phyloP scores from a whole-genome alignment of 2,113 vertebrate genomes.

The Gymnocephalus cernua region DNA sequence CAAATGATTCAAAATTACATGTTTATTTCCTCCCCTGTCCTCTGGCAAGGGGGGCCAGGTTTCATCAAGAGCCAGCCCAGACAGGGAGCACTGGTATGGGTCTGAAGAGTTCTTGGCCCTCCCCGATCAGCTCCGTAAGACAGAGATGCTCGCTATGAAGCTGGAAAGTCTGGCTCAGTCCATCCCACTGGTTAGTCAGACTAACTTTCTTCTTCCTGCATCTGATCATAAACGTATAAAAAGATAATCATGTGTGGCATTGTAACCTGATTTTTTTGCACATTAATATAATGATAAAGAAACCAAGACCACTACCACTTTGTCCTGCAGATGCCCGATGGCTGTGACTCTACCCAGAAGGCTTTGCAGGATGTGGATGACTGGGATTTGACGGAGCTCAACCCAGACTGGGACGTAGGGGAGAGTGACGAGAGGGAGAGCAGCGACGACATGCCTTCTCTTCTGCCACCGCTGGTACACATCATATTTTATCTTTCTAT shows the following conservation, averaged over 20 bases:
- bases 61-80: slow-evolving; percentile 43
- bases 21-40: not conserved
- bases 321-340: slow-evolving; percentile 74
- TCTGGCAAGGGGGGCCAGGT: slow-evolving; percentile 28
- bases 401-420: slow-evolving; percentile 89
- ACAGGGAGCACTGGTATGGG: slow-evolving; percentile 89
- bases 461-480: slow-evolving; percentile 46
- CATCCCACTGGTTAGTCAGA: slow-evolving; percentile 78
- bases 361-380: slow-evolving; percentile 93
- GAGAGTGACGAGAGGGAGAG: slow-evolving; percentile 49
- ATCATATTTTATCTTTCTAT: not conserved
- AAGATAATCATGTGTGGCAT: not conserved
- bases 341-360: slow-evolving; percentile 75
- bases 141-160: slow-evolving; percentile 93
- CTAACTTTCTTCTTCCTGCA: not conserved
- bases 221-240: not conserved
- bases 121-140: slow-evolving; percentile 93
- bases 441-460: slow-evolving; percentile 39
- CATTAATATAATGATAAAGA: not conserved
- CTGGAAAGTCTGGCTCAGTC: slow-evolving; percentile 92
- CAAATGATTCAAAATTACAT: not conserved
- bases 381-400: slow-evolving; percentile 96
- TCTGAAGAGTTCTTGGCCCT: slow-evolving; percentile 98
- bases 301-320: not conserved
- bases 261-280: not conserved